phyloP scores from a whole-genome alignment of 2,888 invertebrate genomes.

The Serripes groenlandicus region DNA sequence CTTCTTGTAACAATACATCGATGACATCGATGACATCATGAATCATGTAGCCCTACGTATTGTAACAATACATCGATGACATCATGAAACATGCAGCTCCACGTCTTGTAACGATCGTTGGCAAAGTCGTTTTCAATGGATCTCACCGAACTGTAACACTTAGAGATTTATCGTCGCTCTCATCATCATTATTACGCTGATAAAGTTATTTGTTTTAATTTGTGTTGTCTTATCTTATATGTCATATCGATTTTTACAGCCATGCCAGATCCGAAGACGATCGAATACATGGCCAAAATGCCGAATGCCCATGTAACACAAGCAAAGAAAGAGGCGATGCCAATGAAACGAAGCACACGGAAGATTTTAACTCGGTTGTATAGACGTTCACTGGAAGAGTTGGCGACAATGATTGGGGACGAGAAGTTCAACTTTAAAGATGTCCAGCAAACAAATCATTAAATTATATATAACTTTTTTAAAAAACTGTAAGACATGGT shows the following conservation, averaged over 20 bases:
- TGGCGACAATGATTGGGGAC: slow-evolving; percentile 11
- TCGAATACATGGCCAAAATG: neutral
- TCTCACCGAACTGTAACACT: too few species aligned
- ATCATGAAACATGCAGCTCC: too few species aligned
- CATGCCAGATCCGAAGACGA: neutral
- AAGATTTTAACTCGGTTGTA: neutral
- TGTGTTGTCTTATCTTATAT: too few species aligned
- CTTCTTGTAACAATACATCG: too few species aligned
- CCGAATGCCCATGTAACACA: neutral
- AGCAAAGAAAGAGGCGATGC: neutral
- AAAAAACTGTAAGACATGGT: neutral
- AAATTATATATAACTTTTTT: neutral
- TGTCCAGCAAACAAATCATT: neutral
- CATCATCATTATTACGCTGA: too few species aligned
- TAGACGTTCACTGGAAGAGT: neutral
- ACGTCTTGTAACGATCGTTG: too few species aligned
- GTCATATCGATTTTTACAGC: neutral
- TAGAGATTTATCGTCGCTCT: too few species aligned
- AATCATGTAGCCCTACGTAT: too few species aligned
- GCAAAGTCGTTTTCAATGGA: too few species aligned
- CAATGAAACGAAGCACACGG: neutral
- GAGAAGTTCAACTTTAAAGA: neutral
- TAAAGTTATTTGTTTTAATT: too few species aligned
- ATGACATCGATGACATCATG: too few species aligned
- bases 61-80: too few species aligned